Evolutionary conservation across 2,113 vertebrate genomes (phyloP), one percentile per base, ranked within the genome.

Genomic region (western clawed frog (Xenopus tropicalis)): DNA sequence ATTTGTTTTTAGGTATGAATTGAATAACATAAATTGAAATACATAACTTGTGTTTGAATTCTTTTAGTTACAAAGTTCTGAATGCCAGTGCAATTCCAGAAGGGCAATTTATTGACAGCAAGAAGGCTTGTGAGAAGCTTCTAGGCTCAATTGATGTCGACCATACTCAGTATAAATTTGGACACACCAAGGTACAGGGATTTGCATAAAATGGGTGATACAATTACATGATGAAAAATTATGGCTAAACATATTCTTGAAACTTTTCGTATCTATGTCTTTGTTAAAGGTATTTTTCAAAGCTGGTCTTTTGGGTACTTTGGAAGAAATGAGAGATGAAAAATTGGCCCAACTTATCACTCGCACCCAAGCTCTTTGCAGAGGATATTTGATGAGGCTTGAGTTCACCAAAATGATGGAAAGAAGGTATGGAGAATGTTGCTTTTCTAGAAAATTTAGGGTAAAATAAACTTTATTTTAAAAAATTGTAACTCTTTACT

Each of bases 281-380:
- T 37, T 37, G 29, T 37, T 37, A 37, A 48, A 98, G 96, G 93
- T 96, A 78, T 96, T 97, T 85, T 97, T 98, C 85, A 97, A 97
- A 93, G 95, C 94, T 79, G 96, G 96, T 24, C 88, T 97, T 62
- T 74, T 98, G 80, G 95, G 96, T 43, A 74, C 81, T 1, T 86
- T 98, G 71, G 96, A 98, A 77, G 96, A 98, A 84, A 91, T 97
- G 96, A 88, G 95, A 71, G 88, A 98, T 84, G 96, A 98, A 3
- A 98, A 96, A 78, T 80, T 98, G 71, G 93, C 92, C 58, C 69
- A 87, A 77, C 85, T 98, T 79, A 95, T 98, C 72, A 98, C 95
- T 61, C 91, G 93, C 85, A 97, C 94, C 25, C 96, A 98, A 51
- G 96, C 94, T 19, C 73, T 93, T 37, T 93, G 93, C 74, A 90